Conservation (phyloP, 2,888 invertebrate species). For the Drosophila falleni region DNA sequence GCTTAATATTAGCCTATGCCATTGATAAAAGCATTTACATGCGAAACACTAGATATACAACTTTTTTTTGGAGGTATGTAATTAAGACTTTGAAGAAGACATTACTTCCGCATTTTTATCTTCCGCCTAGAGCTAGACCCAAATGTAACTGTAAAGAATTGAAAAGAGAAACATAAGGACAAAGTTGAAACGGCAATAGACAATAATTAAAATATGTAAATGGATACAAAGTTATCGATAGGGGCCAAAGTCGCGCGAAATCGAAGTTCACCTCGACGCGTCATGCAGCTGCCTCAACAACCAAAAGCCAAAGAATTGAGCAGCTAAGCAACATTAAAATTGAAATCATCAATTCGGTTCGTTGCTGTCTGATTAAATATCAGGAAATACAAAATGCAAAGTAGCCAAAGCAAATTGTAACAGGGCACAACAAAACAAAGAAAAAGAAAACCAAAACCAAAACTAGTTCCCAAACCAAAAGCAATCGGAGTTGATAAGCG, state of each 20-base stretch:
- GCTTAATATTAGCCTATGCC: not conserved
- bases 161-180: conserved; percentile 10
- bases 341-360: conserved; percentile 33
- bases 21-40: conserved; percentile 30
- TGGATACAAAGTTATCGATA: conserved; percentile 64
- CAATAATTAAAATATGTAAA: conserved; percentile 73
- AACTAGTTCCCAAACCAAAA: conserved; percentile 55
- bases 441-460: conserved; percentile 48
- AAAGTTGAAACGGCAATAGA: conserved; percentile 18
- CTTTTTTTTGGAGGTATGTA: conserved; percentile 9
- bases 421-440: conserved; percentile 47
- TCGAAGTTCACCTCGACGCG: conserved; percentile 52
- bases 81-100: conserved; percentile 26
- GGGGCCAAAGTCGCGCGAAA: conserved; percentile 76
- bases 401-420: conserved; percentile 70
- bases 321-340: conserved; percentile 28
- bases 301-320: conserved; percentile 17
- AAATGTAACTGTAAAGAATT: conserved; percentile 71
- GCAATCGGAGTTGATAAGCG: conserved; percentile 54
- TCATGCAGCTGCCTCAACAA: conserved; percentile 26
- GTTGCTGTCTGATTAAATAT: conserved; percentile 64
- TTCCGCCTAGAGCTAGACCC: conserved; percentile 54
- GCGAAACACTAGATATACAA: conserved; percentile 16
- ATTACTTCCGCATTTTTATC: conserved; percentile 30
- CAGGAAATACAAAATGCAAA: conserved; percentile 78